Evolutionary conservation across 2,797 vertebrate genomes (phyloP).

Genomic region (Acanthis flammea): DNA sequence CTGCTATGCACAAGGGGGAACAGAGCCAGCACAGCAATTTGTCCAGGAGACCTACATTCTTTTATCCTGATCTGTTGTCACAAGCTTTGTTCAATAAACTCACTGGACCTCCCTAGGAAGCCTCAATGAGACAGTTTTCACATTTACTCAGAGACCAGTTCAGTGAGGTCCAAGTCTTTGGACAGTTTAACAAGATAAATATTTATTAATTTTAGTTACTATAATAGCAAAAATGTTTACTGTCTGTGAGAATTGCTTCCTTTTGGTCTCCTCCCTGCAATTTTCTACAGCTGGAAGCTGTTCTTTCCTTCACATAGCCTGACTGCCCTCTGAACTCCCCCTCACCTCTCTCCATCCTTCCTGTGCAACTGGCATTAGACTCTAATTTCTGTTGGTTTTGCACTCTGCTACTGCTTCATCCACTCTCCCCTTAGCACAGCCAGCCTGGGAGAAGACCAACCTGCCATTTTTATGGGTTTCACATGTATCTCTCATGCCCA

Average conservation of each 20-base stretch:
- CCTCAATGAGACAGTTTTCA: not conserved
- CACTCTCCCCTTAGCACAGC: not conserved
- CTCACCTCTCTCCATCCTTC: constrained; percentile 49
- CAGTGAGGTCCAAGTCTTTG: not conserved
- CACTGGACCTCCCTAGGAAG: not conserved
- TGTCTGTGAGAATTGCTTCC: constrained; percentile 34
- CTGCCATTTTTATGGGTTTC: not conserved
- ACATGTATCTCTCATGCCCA: not conserved
- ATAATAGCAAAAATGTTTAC: constrained; percentile 12
- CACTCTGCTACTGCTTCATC: not conserved
- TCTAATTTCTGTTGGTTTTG: not conserved
- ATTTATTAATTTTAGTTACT: constrained; percentile 26
- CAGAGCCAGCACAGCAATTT: not conserved
- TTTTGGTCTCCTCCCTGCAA: constrained; percentile 42
- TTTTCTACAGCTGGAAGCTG: constrained; percentile 53
- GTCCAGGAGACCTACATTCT: not conserved
- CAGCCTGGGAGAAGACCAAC: not conserved
- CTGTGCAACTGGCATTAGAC: not conserved
- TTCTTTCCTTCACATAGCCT: constrained; percentile 38
- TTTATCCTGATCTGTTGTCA: not conserved
- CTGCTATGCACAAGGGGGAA: not conserved
- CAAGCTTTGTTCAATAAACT: not conserved
- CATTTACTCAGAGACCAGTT: not conserved
- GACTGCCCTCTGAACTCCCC: constrained; percentile 26
- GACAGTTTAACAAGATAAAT: constrained; percentile 26